Evolutionary conservation across 2,888 invertebrate species (phyloP), one percentile per base, ranked within the genome.

Genomic region (Aethes cnicana): DNA sequence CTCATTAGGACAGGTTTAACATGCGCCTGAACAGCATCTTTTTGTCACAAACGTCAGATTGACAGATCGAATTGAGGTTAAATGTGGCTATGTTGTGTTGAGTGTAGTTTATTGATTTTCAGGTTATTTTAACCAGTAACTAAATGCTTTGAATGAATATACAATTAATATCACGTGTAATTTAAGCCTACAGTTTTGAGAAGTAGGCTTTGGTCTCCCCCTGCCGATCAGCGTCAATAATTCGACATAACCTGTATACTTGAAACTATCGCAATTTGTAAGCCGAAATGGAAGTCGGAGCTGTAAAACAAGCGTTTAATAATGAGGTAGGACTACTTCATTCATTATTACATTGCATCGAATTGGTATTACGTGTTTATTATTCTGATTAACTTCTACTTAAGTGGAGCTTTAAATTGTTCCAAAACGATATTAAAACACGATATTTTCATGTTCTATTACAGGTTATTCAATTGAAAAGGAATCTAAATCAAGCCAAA

Each of bases 231-330:
- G 21, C 18, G 5, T 20, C 25, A 17, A 26, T 16, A 21, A 33
- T 21, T 18, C n/a, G 32, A 33, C 36, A 63, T 72, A 71, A 72
- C 70, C 65, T 68, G 18, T 16, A 11, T 25, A 7, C 3, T 8
- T 16, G 41, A 42, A 9, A 21, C 6, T 50, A 25, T 21, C 12
- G 26, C 30, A 20, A 37, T 7, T 47, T 43, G 21, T 28, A 9
- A 47, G 48, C 21, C 6, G 74, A 61, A 68, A 89, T 89, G 89
- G 89, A 89, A 73, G 79, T 88, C 36, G 89, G 89, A 17, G 89
- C 89, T 18, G 87, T 89, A 7, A 88, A 88, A 72, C 88, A 88
- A 63, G 87, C 84, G 0, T 88, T 85, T 60, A 89, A 89, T 61
- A 89, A 84, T 66, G 88, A 89, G 79, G 89, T 88, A 57, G 54